These are phyloP conservation scores for Tauraco hartlaubi DNA, from an alignment of 2,797 vertebrate species.

Conservation along the genomic window DNA sequence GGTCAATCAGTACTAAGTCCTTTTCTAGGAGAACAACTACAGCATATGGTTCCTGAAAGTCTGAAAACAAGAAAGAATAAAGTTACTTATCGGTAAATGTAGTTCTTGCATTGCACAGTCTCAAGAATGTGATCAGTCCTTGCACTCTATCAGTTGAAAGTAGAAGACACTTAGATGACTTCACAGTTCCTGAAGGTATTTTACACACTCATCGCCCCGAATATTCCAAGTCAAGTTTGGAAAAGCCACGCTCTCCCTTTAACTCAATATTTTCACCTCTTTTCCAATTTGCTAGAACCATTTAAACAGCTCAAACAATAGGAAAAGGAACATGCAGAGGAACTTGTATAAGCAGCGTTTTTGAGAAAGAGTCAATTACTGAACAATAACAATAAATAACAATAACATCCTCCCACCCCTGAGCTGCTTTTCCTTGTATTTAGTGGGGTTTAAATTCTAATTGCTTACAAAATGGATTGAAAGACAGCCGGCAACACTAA, in stretches of 20 bases:
- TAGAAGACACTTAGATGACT: not conserved
- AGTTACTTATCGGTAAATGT: not conserved
- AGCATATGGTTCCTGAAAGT: constrained; percentile 99
- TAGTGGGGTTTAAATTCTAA: not conserved
- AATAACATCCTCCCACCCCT: not conserved
- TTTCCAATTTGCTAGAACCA: not conserved
- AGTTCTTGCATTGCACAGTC: not conserved
- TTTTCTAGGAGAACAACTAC: constrained; percentile 99
- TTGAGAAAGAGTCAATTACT: not conserved
- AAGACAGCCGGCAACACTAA: not conserved
- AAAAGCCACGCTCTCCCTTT: not conserved
- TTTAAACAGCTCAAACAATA: not conserved
- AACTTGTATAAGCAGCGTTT: not conserved
- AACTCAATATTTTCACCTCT: not conserved
- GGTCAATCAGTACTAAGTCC: constrained; percentile 99
- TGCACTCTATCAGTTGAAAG: not conserved
- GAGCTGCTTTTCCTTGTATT: not conserved
- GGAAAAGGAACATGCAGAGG: not conserved
- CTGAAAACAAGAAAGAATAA: constrained; percentile 73
- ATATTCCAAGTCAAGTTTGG: not conserved
- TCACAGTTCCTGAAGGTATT: not conserved
- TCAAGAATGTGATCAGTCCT: not conserved
- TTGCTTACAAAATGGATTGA: not conserved
- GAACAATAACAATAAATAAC: not conserved
- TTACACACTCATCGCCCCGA: rapidly evolving